Evolutionary conservation across 1,140 invertebrate genomes (phyloP).

Genomic region (Bradysia coprophila): DNA sequence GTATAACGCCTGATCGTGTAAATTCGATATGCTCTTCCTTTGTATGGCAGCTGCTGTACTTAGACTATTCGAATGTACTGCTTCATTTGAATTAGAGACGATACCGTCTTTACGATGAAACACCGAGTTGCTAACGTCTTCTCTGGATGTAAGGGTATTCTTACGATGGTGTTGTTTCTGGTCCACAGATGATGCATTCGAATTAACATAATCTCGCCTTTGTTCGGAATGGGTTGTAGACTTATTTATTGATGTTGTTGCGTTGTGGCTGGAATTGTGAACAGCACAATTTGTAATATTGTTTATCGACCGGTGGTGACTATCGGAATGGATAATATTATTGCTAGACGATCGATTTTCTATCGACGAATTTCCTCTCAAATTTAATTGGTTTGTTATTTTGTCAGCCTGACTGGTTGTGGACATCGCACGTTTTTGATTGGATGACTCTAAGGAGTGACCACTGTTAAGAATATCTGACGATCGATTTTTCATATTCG

Average conservation of each 20-base stretch:
- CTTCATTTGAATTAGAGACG: conserved; percentile 21
- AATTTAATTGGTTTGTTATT: background rate
- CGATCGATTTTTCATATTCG: too few relatives aligned
- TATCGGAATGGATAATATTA: conserved; percentile 5
- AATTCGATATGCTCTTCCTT: conserved; percentile 56
- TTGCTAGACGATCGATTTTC: conserved; percentile 4
- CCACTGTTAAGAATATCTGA: background rate
- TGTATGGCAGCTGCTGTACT: conserved; percentile 60
- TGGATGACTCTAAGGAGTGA: too few relatives aligned
- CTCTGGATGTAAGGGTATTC: conserved; percentile 50
- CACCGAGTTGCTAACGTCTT: conserved; percentile 51
- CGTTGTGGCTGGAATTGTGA: background rate
- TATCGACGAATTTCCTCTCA: background rate
- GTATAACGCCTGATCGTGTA: conserved; percentile 48
- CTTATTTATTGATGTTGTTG: too few relatives aligned
- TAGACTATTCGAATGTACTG: conserved; percentile 37
- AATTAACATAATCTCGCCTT: background rate
- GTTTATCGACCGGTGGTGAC: conserved; percentile 3
- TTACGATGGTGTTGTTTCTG: conserved; percentile 39
- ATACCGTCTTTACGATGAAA: conserved; percentile 50
- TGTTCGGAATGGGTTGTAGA: background rate
- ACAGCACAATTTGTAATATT: background rate
- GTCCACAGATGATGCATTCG: conserved; percentile 6
- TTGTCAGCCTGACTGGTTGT: background rate
- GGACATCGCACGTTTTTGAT: too few relatives aligned